Evolutionary conservation across 2,888 invertebrate genomes (phyloP).

Genomic region (Brachylomia viminalis): DNA sequence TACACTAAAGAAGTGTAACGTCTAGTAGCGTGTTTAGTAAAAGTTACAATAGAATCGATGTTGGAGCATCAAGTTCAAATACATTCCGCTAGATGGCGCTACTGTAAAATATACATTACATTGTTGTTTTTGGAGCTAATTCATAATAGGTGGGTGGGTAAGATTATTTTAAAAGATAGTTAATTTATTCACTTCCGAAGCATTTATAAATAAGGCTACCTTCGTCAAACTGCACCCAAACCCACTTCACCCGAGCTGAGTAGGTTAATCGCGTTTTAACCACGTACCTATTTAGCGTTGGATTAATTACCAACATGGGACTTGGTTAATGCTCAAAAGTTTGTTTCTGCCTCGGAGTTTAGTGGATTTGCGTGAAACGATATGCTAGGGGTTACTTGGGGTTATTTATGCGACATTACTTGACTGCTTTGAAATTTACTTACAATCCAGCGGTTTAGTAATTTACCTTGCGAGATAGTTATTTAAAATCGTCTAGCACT

Average conservation of each 20-base stretch:
- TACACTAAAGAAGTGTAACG: slow-evolving; percentile 11
- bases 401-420: slow-evolving; percentile 52
- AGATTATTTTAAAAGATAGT: not conserved
- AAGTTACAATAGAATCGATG: slow-evolving; percentile 31
- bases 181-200: not conserved
- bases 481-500: slow-evolving; percentile 33
- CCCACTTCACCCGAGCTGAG: slow-evolving; percentile 14
- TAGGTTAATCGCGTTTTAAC: slow-evolving; percentile 51
- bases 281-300: slow-evolving; percentile 38
- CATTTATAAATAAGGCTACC: not conserved
- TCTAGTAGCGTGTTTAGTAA: slow-evolving; percentile 4
- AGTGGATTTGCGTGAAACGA: slow-evolving; percentile 49
- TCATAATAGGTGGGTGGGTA: not conserved
- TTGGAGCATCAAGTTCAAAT: not conserved
- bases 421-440: slow-evolving; percentile 41
- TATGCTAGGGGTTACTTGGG: slow-evolving; percentile 27
- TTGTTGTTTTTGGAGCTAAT: not conserved
- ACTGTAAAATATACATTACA: not conserved
- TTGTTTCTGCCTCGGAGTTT: slow-evolving; percentile 47
- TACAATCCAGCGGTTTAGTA: slow-evolving; percentile 32
- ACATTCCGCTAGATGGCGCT: slow-evolving; percentile 60
- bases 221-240: slow-evolving; percentile 21
- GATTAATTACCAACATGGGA: slow-evolving; percentile 56
- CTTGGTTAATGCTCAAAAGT: slow-evolving; percentile 56
- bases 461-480: slow-evolving; percentile 45